phyloP scores from a whole-genome alignment of 2,888 invertebrate genomes.

The Drosophila kambysellisi region DNA sequence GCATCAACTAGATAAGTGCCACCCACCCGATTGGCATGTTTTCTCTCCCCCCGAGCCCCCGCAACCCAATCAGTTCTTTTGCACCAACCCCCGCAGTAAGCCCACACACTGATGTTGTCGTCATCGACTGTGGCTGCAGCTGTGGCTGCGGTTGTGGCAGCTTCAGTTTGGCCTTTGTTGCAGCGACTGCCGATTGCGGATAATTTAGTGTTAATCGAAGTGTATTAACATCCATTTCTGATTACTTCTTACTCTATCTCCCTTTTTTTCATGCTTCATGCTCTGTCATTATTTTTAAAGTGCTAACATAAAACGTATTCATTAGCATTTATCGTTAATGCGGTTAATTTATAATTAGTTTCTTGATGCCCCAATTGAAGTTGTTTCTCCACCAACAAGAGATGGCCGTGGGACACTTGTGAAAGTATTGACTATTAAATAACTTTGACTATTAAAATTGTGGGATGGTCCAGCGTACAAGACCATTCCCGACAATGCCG shows the following conservation, averaged over 20 bases:
- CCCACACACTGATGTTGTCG: conserved; percentile 21
- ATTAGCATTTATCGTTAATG: conserved; percentile 20
- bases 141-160: conserved; percentile 16
- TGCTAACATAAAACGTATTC: conserved; percentile 14
- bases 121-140: conserved; percentile 28
- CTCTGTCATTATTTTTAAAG: neutral
- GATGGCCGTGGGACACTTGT: neutral
- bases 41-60: neutral
- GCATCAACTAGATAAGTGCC: conserved; percentile 55
- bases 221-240: conserved; percentile 49
- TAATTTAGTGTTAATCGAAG: conserved; percentile 70
- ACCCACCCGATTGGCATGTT: conserved; percentile 1
- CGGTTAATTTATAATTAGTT: conserved; percentile 54
- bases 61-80: neutral
- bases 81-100: conserved; percentile 10
- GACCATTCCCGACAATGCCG: neutral
- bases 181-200: conserved; percentile 29
- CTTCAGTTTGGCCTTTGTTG: conserved; percentile 40
- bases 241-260: neutral
- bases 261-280: neutral
- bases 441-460: neutral
- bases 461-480: neutral
- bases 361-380: neutral
- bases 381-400: neutral
- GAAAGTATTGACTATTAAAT: too few species aligned